Percentiles rank a stretch among this genome's conserved stretches.
Evolutionary conservation across 2,888 invertebrate genomes (phyloP).

Genomic region (Troides oblongomaculatus): DNA sequence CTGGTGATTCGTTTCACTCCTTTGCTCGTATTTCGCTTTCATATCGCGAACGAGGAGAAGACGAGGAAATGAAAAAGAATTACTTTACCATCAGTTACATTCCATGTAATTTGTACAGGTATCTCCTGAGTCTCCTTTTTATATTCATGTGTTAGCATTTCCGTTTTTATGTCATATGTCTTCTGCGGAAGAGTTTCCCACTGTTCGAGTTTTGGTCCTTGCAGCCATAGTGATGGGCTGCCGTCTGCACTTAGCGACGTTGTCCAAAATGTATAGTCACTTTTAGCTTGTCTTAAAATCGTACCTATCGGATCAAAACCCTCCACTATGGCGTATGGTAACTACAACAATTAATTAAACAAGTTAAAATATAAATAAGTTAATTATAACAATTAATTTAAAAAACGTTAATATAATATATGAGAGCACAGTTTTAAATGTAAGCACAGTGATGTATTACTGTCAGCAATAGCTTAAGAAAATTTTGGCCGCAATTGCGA

Average conservation of each 20-base stretch:
- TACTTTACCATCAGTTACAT: slow-evolving; percentile 46
- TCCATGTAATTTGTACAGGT: slow-evolving; percentile 40
- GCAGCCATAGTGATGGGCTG: slow-evolving; percentile 41
- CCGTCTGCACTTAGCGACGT: slow-evolving; percentile 38
- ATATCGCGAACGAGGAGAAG: too few relatives aligned
- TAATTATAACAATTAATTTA: too few relatives aligned
- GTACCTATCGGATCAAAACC: slow-evolving; percentile 23
- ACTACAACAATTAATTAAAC: slow-evolving; percentile 34
- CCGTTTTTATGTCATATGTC: slow-evolving; percentile 32
- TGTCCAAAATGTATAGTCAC: slow-evolving; percentile 44
- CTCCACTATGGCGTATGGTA: slow-evolving; percentile 36
- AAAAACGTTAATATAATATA: too few relatives aligned
- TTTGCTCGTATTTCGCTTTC: too few relatives aligned
- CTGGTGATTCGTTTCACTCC: too few relatives aligned
- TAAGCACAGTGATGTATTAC: too few relatives aligned
- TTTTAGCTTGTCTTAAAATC: slow-evolving; percentile 27
- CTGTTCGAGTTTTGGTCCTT: slow-evolving; percentile 37
- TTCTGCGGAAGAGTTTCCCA: slow-evolving; percentile 32
- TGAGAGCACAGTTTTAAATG: too few relatives aligned
- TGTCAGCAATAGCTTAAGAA: background rate
- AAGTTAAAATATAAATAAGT: too few relatives aligned
- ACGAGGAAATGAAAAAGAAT: too few relatives aligned
- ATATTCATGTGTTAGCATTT: slow-evolving; percentile 31
- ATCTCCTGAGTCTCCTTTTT: slow-evolving; percentile 29
- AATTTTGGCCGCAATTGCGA: background rate